A percentile compares a stretch with the other conserved stretches of the same genome.
phyloP scores from a whole-genome alignment of 1,140 invertebrate species.

The Cotesia chilonis region DNA sequence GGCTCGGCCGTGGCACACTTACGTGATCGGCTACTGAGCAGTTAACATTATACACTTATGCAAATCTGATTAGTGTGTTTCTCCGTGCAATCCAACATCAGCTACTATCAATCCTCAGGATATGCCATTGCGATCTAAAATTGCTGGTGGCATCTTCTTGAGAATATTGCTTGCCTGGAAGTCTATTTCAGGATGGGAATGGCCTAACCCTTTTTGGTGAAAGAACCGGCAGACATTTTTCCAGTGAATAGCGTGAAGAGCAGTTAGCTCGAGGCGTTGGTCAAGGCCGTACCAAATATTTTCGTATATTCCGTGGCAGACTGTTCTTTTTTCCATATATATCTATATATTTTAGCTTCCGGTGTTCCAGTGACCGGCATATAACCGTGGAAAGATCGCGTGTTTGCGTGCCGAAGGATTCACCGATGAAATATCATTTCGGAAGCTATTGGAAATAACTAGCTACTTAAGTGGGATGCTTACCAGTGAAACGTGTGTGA shows the following conservation, averaged over 20 bases:
- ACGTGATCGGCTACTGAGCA: constrained; percentile 40
- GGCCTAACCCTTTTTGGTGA: constrained; percentile 13
- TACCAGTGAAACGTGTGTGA: constrained; percentile 9
- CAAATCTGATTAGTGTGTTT: constrained; percentile 56
- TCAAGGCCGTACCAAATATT: neutral
- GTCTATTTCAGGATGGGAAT: neutral
- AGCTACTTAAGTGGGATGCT: constrained; percentile 30
- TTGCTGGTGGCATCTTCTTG: no score
- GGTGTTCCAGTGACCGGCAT: constrained; percentile 29
- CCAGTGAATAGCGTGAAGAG: constrained; percentile 2
- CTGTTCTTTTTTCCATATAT: no score
- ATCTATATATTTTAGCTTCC: constrained; percentile 18
- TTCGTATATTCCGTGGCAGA: constrained; percentile 11
- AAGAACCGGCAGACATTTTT: constrained; percentile 19
- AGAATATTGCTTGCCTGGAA: no score
- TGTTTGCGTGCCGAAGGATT: constrained; percentile 49
- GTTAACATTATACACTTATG: constrained; percentile 55
- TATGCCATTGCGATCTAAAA: neutral
- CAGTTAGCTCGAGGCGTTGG: no score
- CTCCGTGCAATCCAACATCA: constrained; percentile 1
- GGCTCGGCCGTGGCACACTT: constrained; percentile 58
- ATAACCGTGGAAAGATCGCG: constrained; percentile 44
- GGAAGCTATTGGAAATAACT: constrained; percentile 47
- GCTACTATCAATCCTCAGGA: neutral
- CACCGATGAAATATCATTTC: constrained; percentile 55